Evolutionary conservation across 64 coral and sea anemone species (phyloP).

Genomic region (Exaiptasia diaphana): DNA sequence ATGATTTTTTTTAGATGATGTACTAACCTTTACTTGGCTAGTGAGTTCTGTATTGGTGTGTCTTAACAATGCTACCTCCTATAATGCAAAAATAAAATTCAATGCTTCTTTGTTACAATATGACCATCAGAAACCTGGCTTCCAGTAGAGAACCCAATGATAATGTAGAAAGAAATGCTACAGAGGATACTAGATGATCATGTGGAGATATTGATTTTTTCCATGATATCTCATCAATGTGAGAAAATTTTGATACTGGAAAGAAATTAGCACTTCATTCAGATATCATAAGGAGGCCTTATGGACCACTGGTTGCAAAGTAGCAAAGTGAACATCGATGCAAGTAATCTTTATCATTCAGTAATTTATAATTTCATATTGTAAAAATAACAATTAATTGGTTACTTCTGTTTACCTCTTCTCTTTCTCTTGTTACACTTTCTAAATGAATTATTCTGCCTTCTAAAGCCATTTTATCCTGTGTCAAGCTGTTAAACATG

Average conservation of each 20-base stretch:
- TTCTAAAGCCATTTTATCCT: conserved; percentile 75
- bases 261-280: not conserved
- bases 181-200: not conserved
- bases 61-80: conserved; percentile 33
- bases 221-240: not conserved
- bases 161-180: not conserved
- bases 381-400: no score
- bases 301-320: not conserved
- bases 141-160: not conserved
- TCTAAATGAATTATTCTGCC: conserved; percentile 67
- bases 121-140: no score
- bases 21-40: conserved; percentile 45
- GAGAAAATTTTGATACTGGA: not conserved
- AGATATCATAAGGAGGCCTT: not conserved
- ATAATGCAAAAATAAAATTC: not conserved
- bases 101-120: not conserved
- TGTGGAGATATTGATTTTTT: no score
- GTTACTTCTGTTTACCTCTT: conserved; percentile 29
- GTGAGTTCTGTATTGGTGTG: conserved; percentile 44
- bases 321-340: not conserved
- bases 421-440: conserved; percentile 62
- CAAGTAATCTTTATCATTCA: not conserved
- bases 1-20: not conserved
- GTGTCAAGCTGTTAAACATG: conserved; percentile 49
- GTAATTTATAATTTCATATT: not conserved